Evolutionary conservation across 2,113 vertebrate species (phyloP).

Genomic region (Morone saxatilis): DNA sequence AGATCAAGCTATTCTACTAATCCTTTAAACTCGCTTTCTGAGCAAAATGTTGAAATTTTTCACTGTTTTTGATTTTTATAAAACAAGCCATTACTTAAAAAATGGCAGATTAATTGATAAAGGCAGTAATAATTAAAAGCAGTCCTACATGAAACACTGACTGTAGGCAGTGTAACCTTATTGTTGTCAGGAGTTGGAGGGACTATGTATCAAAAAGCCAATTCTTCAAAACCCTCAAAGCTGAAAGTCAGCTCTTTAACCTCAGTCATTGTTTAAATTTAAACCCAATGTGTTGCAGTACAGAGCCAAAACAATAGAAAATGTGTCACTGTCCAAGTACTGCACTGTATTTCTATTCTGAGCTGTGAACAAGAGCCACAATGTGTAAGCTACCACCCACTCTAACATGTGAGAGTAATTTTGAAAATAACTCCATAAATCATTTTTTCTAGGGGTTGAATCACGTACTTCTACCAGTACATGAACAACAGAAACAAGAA

Average conservation of each 20-base stretch:
- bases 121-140: neutral
- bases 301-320: constrained; percentile 64
- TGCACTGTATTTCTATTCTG: constrained; percentile 65
- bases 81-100: neutral
- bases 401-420: constrained; percentile 59
- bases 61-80: neutral
- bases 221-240: constrained; percentile 2
- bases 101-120: neutral
- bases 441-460: constrained; percentile 28
- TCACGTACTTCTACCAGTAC: constrained; percentile 22
- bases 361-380: constrained; percentile 64
- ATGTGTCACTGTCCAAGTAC: constrained; percentile 68
- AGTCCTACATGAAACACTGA: too few relatives aligned
- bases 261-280: constrained; percentile 48
- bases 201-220: neutral
- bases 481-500: neutral
- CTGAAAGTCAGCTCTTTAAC: constrained; percentile 24
- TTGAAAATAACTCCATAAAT: constrained; percentile 66
- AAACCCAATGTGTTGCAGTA: constrained; percentile 41
- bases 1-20: neutral
- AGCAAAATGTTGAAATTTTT: too few relatives aligned
- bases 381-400: constrained; percentile 69
- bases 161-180: neutral
- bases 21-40: too few relatives aligned
- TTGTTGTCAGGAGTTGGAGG: neutral